Percentiles rank a stretch among this genome's conserved stretches.
Evolutionary conservation across 1,140 invertebrate genomes (phyloP).

Genomic region (Triops cancriformis): DNA sequence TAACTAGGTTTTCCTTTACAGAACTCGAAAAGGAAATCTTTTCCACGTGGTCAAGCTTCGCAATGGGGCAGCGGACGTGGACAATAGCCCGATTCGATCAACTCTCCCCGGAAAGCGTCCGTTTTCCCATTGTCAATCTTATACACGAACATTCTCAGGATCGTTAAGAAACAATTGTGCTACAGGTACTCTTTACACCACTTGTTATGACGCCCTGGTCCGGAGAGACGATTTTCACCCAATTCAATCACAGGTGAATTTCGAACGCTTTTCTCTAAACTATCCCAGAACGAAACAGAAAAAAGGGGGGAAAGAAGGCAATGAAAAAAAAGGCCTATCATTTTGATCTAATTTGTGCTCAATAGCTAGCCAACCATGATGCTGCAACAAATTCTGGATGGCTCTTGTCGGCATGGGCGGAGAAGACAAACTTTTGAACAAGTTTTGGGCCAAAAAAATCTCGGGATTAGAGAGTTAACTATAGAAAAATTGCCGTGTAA

Average conservation of each 20-base stretch:
- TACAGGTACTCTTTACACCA: neutral
- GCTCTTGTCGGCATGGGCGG: neutral
- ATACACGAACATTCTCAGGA: neutral
- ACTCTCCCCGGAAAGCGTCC: slow-evolving; percentile 3
- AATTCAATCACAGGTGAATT: neutral
- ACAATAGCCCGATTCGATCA: neutral
- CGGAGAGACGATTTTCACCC: neutral
- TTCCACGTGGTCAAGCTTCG: slow-evolving; percentile 8
- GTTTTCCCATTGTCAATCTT: neutral
- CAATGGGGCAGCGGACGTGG: neutral
- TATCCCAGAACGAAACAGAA: neutral
- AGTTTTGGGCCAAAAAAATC: neutral
- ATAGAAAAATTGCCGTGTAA: neutral
- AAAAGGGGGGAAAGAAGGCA: neutral
- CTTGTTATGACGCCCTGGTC: neutral
- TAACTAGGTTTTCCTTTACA: neutral
- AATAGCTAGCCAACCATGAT: neutral
- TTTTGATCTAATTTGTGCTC: slow-evolving; percentile 1
- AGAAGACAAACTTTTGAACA: neutral
- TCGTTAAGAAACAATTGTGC: neutral
- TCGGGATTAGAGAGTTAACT: neutral
- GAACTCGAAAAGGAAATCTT: neutral
- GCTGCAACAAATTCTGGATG: neutral
- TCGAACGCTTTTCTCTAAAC: neutral
- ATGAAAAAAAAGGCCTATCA: neutral